A percentile compares a stretch with the other conserved stretches of the same genome.
Conservation (phyloP, 2,888 invertebrate genomes). For the Eledone cirrhosa region DNA sequence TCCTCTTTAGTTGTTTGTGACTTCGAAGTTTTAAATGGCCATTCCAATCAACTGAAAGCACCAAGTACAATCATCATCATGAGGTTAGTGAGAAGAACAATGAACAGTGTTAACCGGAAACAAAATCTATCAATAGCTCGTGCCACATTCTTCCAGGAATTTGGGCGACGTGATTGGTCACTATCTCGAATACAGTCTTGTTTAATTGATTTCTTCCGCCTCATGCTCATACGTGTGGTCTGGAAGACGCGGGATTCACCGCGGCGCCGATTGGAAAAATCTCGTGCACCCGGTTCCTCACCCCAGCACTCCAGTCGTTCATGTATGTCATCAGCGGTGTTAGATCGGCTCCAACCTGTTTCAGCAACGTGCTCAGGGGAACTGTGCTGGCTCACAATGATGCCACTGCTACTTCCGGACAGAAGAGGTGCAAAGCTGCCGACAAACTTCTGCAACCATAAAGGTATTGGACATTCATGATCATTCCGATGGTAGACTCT, state of each 20-base stretch:
- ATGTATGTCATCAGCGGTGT: slow-evolving; percentile 16
- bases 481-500: slow-evolving; percentile 20
- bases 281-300: not conserved
- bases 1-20: too few relatives aligned
- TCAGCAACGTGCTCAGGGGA: slow-evolving; percentile 19
- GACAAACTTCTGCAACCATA: slow-evolving; percentile 24
- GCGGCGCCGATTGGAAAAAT: slow-evolving; percentile 1
- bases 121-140: slow-evolving; percentile 10
- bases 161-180: slow-evolving; percentile 11
- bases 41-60: slow-evolving; percentile 10
- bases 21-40: too few relatives aligned
- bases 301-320: slow-evolving; percentile 22
- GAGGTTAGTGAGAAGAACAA: slow-evolving; percentile 25
- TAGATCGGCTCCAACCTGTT: slow-evolving; percentile 12
- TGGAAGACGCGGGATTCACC: slow-evolving; percentile 26
- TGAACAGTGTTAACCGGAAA: slow-evolving; percentile 25
- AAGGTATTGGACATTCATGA: slow-evolving; percentile 7
- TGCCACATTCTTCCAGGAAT: slow-evolving; percentile 24
- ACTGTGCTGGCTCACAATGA: slow-evolving; percentile 24
- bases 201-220: slow-evolving; percentile 19
- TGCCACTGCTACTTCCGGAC: slow-evolving; percentile 18
- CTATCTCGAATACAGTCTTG: slow-evolving; percentile 12
- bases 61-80: slow-evolving; percentile 24
- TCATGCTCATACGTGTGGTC: slow-evolving; percentile 20
- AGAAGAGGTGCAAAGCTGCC: slow-evolving; percentile 19